Conservation (phyloP, 2,888 invertebrate species). For the Caenorhabditis sp. region DNA sequence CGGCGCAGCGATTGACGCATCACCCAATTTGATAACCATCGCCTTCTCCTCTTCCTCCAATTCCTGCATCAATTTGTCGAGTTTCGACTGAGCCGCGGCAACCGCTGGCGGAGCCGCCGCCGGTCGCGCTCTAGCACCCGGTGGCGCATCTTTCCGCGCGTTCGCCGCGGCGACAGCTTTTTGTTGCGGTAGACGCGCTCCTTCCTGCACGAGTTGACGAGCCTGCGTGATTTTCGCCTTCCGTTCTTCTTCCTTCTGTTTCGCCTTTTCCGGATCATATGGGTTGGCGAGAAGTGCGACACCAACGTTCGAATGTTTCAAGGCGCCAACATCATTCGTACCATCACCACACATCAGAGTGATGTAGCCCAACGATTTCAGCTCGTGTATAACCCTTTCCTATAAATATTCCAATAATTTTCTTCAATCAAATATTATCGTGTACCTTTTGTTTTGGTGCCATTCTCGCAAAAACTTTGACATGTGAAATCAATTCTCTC, state of each 20-base stretch:
- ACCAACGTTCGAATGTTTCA: conserved; percentile 94
- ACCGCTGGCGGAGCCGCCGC: conserved; percentile 25
- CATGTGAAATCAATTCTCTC: conserved; percentile 81
- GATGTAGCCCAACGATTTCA: conserved; percentile 85
- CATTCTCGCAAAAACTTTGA: conserved; percentile 93
- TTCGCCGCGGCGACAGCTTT: conserved; percentile 5
- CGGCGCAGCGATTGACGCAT: conserved; percentile 98
- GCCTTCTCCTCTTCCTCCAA: conserved; percentile 82
- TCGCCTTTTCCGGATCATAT: conserved; percentile 58
- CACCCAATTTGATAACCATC: conserved; percentile 87
- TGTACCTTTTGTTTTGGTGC: conserved; percentile 93
- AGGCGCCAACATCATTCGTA: conserved; percentile 97
- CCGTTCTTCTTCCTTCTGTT: conserved; percentile 43
- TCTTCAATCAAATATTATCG: neutral
- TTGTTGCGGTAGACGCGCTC: conserved; percentile 25
- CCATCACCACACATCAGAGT: conserved; percentile 99
- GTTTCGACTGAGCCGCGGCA: conserved; percentile 74
- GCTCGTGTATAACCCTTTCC: conserved; percentile 87
- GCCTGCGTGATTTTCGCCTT: conserved; percentile 47
- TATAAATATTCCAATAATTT: conserved; percentile 43
- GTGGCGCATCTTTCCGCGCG: conserved; percentile 41
- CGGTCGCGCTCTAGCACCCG: conserved; percentile 34
- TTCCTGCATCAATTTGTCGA: conserved; percentile 79
- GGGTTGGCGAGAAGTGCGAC: conserved; percentile 70
- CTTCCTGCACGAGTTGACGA: conserved; percentile 15